These are phyloP conservation scores for Helicolenus hilgendorfi DNA, from an alignment of 2,797 vertebrate species.

Conservation along the genomic window DNA sequence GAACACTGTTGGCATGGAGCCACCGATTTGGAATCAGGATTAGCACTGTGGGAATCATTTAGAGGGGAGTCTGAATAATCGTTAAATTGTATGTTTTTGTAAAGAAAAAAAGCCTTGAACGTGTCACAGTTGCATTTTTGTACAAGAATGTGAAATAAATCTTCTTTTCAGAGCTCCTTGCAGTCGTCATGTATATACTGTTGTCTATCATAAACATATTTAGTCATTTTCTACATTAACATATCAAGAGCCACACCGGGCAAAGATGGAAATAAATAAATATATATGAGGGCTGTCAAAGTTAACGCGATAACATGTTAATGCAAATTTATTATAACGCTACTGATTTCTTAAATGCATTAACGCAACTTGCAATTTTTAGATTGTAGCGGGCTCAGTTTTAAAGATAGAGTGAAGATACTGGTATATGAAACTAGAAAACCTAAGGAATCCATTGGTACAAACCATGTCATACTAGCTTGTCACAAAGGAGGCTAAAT, in stretches of 20 bases:
- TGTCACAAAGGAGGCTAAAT: too few relatives aligned
- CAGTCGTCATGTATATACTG: not conserved
- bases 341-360: too few relatives aligned
- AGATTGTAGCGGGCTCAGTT: too few relatives aligned
- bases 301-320: too few relatives aligned
- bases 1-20: slow-evolving; percentile 4
- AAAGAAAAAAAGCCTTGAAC: slow-evolving; percentile 54
- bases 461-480: too few relatives aligned
- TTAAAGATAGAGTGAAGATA: too few relatives aligned
- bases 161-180: slow-evolving; percentile 68
- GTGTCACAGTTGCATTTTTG: slow-evolving; percentile 76
- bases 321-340: too few relatives aligned
- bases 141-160: slow-evolving; percentile 84
- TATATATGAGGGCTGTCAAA: too few relatives aligned
- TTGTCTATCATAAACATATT: not conserved
- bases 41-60: slow-evolving; percentile 8
- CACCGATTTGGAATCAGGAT: slow-evolving; percentile 1
- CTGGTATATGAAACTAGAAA: too few relatives aligned
- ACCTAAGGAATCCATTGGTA: too few relatives aligned
- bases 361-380: too few relatives aligned
- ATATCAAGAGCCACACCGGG: not conserved
- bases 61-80: not conserved
- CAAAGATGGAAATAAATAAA: not conserved
- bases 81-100: slow-evolving; percentile 55
- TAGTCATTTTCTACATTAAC: not conserved